A percentile compares a stretch with the other conserved stretches of the same genome.
Conservation (phyloP, 1,140 invertebrate genomes). For the Nephila pilipes region DNA sequence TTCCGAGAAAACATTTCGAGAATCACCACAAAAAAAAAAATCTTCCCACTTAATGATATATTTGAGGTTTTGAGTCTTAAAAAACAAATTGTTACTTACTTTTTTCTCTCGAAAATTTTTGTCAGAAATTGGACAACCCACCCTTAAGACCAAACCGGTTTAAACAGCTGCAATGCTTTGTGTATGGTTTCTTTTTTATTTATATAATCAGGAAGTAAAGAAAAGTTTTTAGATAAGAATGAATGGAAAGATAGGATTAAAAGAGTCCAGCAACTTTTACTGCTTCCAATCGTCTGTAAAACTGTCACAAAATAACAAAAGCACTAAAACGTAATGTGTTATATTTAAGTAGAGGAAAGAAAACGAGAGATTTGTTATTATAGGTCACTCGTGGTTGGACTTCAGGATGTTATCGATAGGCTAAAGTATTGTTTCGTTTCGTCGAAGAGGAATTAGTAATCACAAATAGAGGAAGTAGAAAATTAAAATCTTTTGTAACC, state of each 20-base stretch:
- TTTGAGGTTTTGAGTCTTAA: not conserved
- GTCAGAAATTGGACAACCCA: not conserved
- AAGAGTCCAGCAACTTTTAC: not conserved
- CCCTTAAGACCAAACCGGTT: not conserved
- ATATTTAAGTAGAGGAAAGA: not conserved
- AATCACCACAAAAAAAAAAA: not conserved
- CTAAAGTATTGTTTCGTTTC: not conserved
- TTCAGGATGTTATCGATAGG: not conserved
- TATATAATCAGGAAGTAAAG: not conserved
- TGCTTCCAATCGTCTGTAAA: not conserved
- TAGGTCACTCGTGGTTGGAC: not conserved
- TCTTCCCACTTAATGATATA: not conserved
- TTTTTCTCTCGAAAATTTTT: not conserved
- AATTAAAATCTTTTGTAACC: not conserved
- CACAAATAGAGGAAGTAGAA: not conserved
- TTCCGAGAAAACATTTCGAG: not conserved
- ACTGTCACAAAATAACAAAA: not conserved
- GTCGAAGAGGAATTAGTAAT: not conserved
- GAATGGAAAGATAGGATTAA: not conserved
- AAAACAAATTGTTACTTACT: not conserved
- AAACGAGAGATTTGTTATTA: not conserved
- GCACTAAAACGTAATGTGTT: not conserved
- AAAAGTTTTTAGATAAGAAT: not conserved
- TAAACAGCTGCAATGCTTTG: not conserved
- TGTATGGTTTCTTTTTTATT: not conserved